A percentile compares a stretch with the other conserved stretches of the same genome.
Conservation (phyloP, 2,888 invertebrate species). For the Drosophila cognata region DNA sequence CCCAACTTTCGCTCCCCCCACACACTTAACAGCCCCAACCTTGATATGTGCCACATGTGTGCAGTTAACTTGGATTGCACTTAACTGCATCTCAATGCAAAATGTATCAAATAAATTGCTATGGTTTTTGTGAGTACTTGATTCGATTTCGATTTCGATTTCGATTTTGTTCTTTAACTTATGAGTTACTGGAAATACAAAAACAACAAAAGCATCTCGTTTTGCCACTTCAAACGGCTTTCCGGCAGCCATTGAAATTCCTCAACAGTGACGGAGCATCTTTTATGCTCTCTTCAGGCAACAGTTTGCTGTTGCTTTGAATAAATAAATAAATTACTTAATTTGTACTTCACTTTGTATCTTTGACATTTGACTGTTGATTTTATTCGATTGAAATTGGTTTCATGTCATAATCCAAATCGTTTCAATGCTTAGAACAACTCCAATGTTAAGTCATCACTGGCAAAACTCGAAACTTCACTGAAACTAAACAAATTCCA, state of each 20-base stretch:
- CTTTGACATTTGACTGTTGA: constrained; percentile 45
- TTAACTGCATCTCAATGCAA: background rate
- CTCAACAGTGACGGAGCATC: constrained; percentile 22
- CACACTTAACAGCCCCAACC: background rate
- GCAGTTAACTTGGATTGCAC: background rate
- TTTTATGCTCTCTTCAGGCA: constrained; percentile 5
- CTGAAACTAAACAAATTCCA: too few species aligned
- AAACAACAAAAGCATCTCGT: background rate
- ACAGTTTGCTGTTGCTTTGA: constrained; percentile 21
- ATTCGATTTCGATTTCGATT: background rate
- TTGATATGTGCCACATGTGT: background rate
- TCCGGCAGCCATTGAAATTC: constrained; percentile 42
- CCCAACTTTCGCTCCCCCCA: constrained; percentile 3
- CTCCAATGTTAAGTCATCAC: background rate
- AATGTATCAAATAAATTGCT: background rate
- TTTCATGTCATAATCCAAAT: constrained; percentile 7
- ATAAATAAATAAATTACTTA: constrained; percentile 39
- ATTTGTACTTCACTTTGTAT: constrained; percentile 9
- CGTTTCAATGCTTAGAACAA: background rate
- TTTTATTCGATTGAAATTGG: constrained; percentile 8
- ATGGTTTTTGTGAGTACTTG: background rate
- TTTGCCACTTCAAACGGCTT: constrained; percentile 2
- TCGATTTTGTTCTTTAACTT: background rate
- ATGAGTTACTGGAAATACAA: background rate
- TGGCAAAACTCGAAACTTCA: background rate